Conservation (phyloP, 2,888 invertebrate species). For the Selenia dentaria region DNA sequence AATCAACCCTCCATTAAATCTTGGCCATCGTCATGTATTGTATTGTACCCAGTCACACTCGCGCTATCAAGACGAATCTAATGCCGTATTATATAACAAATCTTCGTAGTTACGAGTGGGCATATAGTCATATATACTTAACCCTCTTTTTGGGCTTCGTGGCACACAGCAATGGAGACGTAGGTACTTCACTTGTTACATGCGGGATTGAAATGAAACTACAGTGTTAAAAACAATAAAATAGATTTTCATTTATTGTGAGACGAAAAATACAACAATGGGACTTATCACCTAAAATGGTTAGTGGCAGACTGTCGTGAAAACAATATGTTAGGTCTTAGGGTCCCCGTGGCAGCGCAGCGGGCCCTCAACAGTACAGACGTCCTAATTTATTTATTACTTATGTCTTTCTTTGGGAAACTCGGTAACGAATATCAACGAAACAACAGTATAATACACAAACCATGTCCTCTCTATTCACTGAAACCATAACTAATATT, state of each 20-base stretch:
- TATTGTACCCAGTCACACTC: too few species aligned
- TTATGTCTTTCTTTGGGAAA: slow-evolving; percentile 83
- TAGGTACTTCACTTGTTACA: too few species aligned
- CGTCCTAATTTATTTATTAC: slow-evolving; percentile 61
- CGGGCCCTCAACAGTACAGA: slow-evolving; percentile 47
- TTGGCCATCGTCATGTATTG: too few species aligned
- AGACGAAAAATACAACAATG: slow-evolving; percentile 85
- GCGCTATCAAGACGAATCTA: too few species aligned
- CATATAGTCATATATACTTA: too few species aligned
- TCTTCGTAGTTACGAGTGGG: too few species aligned
- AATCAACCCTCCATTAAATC: too few species aligned
- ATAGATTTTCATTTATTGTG: slow-evolving; percentile 85
- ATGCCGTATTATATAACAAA: too few species aligned
- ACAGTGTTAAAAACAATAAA: slow-evolving; percentile 82
- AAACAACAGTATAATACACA: slow-evolving; percentile 69
- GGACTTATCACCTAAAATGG: slow-evolving; percentile 83
- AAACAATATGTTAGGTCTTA: slow-evolving; percentile 69
- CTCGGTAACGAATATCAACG: slow-evolving; percentile 81
- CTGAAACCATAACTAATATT: slow-evolving; percentile 78
- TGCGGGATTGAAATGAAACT: slow-evolving; percentile 62
- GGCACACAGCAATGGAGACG: too few species aligned
- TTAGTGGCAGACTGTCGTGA: slow-evolving; percentile 83
- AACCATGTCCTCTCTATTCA: slow-evolving; percentile 74
- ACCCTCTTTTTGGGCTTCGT: too few species aligned
- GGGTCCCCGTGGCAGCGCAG: slow-evolving; percentile 36